Base-by-base conservation (phyloP, 2,113 vertebrate species). In the Numenius arquata region DNA sequence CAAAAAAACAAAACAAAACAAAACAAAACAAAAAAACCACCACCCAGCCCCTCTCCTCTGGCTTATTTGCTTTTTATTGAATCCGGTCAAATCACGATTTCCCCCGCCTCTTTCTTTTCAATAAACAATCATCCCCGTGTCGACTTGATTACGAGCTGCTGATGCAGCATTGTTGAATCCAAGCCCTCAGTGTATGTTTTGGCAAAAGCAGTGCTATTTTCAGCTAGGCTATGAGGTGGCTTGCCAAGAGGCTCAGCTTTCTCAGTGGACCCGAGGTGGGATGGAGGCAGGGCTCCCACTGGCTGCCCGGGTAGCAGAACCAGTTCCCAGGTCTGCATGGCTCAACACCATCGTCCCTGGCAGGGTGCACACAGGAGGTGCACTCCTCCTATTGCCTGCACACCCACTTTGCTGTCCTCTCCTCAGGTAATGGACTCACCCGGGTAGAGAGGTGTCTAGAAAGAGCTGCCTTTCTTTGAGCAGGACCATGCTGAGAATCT, bases 101-200 rank as follows among this genome's bases (percentile, higher is more conserved):
- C 59, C 32, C 47, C 23, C 58, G 80, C 21, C 71, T 76, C 77
- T 89, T 82, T 76, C 56, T 71, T 90, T 53, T 59, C 82, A 92
- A 94, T 84, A 96, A 95, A 96, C 93, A 95, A 80, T 85, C 88
- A 96, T 75, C 80, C 45, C 84, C 50, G 26, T 83, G 90, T 96
- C 93, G 89, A 95, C 84, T 89, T 79, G 87, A 94, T 95, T 93
- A 95, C 4, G 92, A 97, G 91, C 90, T 88, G 77, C 86, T 87
- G 97, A 96, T 89, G 89, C 59, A 93, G 94, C 91, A 85, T 38
- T 85, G 70, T 55, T 88, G 89, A 92, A 89, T 95, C 96, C 85
- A 88, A 96, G 90, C 85, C 63, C 80, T 78, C 72, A 85, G 78
- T 95, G 91, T 93, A 66, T 93, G 85, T 77, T 95, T 96, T 97